A percentile compares a stretch with the other conserved stretches of the same genome.
These are phyloP conservation scores for Porites divaricata DNA, from an alignment of 92 coral and sea anemone species.

Conservation along the genomic window DNA sequence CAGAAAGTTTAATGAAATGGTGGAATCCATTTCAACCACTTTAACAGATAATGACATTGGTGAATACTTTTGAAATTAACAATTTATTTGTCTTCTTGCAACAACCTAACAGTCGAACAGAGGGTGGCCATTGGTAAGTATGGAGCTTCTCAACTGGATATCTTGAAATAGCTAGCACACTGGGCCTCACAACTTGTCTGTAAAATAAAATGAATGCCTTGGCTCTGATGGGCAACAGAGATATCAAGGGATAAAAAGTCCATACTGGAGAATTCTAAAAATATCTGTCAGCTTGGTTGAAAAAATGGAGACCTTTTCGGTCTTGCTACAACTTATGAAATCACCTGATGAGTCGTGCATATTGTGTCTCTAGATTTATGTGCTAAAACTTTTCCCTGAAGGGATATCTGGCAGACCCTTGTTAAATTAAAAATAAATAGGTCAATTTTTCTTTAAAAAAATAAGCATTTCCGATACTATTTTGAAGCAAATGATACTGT, in stretches of 20 bases:
- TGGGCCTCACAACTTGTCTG: slow-evolving; percentile 9
- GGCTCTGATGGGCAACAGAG: slow-evolving; percentile 18
- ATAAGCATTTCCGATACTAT: slow-evolving; percentile 2
- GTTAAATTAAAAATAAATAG: background rate
- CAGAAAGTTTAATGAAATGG: background rate
- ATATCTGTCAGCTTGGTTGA: slow-evolving; percentile 11
- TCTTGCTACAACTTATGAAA: slow-evolving; percentile 11
- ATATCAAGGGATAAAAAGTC: slow-evolving; percentile 13
- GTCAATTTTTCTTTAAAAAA: background rate
- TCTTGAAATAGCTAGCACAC: slow-evolving; percentile 11
- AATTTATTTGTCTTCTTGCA: slow-evolving; percentile 16
- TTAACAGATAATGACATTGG: background rate
- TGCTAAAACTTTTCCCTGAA: background rate
- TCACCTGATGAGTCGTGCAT: slow-evolving; percentile 1
- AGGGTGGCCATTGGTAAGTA: slow-evolving; percentile 14
- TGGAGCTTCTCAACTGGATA: slow-evolving; percentile 1
- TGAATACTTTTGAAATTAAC: background rate
- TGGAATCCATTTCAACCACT: background rate
- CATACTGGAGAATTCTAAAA: slow-evolving; percentile 4
- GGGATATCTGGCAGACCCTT: slow-evolving; percentile 12
- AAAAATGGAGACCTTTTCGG: background rate
- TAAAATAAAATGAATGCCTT: slow-evolving; percentile 8
- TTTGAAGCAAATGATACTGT: slow-evolving; percentile 7
- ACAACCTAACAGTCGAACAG: slow-evolving; percentile 4
- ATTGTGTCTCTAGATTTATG: slow-evolving; percentile 14